Evolutionary conservation across 2,797 vertebrate species (phyloP).

Genomic region (Syngnathus rostellatus): DNA sequence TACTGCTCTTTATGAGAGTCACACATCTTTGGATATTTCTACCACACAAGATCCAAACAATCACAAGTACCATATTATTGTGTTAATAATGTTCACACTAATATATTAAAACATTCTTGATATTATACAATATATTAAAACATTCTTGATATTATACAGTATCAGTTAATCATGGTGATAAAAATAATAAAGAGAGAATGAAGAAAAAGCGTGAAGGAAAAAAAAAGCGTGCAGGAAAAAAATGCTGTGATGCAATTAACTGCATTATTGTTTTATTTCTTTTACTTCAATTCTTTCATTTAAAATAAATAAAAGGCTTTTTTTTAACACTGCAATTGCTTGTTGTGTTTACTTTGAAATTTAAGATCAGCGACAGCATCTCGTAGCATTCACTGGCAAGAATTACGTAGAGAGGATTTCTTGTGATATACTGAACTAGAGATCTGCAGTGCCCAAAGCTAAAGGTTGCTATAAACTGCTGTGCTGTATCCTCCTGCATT

Average conservation of each 20-base stretch:
- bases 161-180: not conserved
- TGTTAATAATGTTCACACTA: not conserved
- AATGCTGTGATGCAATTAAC: not conserved
- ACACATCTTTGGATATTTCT: conserved; percentile 30
- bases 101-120: not conserved
- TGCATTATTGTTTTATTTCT: too few species aligned
- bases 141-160: not conserved
- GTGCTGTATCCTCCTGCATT: not conserved
- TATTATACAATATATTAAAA: too few species aligned
- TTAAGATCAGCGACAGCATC: not conserved
- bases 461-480: not conserved
- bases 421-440: not conserved
- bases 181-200: too few species aligned
- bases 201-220: not conserved
- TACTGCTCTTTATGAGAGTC: conserved; percentile 55
- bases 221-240: not conserved
- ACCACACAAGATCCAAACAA: conserved; percentile 40
- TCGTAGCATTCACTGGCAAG: too few species aligned
- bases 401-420: not conserved
- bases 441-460: not conserved
- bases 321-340: not conserved
- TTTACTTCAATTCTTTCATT: too few species aligned
- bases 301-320: too few species aligned
- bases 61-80: conserved; percentile 8
- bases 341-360: not conserved